These are phyloP conservation scores for Drosophila infuscata DNA, from an alignment of 2,888 invertebrate genomes.

Conservation along the genomic window DNA sequence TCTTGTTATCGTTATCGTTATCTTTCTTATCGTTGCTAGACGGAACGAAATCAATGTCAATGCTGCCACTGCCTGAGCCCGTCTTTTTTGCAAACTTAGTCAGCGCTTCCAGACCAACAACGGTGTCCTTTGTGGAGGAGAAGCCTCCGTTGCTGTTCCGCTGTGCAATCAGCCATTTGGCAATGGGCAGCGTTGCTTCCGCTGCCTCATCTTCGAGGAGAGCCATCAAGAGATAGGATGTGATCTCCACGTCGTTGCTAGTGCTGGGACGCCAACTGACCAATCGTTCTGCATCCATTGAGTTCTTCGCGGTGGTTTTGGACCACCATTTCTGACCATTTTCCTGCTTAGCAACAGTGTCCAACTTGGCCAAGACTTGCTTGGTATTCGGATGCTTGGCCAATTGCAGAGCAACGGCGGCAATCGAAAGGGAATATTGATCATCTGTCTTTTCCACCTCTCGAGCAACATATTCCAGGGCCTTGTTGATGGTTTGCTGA, in stretches of 20 bases:
- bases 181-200: slow-evolving; percentile 86
- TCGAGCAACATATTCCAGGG: slow-evolving; percentile 90
- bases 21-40: slow-evolving; percentile 42
- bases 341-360: slow-evolving; percentile 85
- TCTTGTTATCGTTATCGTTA: slow-evolving; percentile 47
- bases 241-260: slow-evolving; percentile 92
- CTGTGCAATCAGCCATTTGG: slow-evolving; percentile 90
- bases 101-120: slow-evolving; percentile 90
- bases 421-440: slow-evolving; percentile 91
- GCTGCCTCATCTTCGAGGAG: slow-evolving; percentile 84
- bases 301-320: slow-evolving; percentile 86
- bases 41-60: slow-evolving; percentile 74
- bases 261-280: slow-evolving; percentile 86
- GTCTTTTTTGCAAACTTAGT: slow-evolving; percentile 88
- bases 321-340: slow-evolving; percentile 92
- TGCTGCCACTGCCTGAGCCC: slow-evolving; percentile 81
- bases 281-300: not conserved
- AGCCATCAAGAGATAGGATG: slow-evolving; percentile 94
- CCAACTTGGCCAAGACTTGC: slow-evolving; percentile 87
- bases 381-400: slow-evolving; percentile 90
- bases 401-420: slow-evolving; percentile 91
- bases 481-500: slow-evolving; percentile 90
- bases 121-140: slow-evolving; percentile 92
- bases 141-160: slow-evolving; percentile 90
- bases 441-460: slow-evolving; percentile 88